These are phyloP conservation scores for Magallana gigas DNA, from an alignment of 1,140 invertebrate species.

Conservation along the genomic window DNA sequence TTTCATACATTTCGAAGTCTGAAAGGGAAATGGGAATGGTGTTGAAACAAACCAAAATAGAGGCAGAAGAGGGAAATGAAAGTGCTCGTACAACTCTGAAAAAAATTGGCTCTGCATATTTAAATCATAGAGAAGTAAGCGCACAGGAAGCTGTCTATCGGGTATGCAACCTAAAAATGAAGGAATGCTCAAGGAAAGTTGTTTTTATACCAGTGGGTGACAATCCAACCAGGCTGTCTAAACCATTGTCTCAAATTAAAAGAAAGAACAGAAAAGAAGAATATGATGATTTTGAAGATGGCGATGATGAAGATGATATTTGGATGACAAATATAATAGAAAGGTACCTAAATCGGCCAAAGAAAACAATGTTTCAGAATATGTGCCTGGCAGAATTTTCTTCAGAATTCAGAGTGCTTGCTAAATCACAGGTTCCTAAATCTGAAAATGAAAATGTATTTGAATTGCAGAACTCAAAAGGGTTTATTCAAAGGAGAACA, in stretches of 20 bases:
- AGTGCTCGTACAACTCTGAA: too few relatives aligned
- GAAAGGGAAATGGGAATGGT: too few relatives aligned
- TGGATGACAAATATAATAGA: constrained; percentile 10
- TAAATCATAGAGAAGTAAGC: constrained; percentile 8
- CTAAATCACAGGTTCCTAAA: constrained; percentile 37
- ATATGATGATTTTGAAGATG: neutral
- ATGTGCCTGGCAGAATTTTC: constrained; percentile 57
- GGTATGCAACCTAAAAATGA: too few relatives aligned
- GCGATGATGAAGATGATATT: constrained; percentile 29
- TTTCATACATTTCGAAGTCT: constrained; percentile 54
- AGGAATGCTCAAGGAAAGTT: too few relatives aligned
- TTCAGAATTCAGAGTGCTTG: constrained; percentile 52
- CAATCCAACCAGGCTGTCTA: constrained; percentile 1
- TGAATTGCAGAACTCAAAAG: constrained; percentile 49
- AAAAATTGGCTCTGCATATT: constrained; percentile 47
- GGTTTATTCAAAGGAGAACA: constrained; percentile 49
- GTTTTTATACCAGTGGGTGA: too few relatives aligned
- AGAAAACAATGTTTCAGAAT: neutral
- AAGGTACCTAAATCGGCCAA: neutral
- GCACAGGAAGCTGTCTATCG: too few relatives aligned
- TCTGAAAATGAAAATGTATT: constrained; percentile 31
- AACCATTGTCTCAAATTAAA: neutral
- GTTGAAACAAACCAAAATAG: too few relatives aligned
- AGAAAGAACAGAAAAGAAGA: too few relatives aligned
- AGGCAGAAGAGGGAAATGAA: too few relatives aligned